These are phyloP conservation scores for Drepana falcataria DNA, from an alignment of 2,888 invertebrate species.

Conservation along the genomic window DNA sequence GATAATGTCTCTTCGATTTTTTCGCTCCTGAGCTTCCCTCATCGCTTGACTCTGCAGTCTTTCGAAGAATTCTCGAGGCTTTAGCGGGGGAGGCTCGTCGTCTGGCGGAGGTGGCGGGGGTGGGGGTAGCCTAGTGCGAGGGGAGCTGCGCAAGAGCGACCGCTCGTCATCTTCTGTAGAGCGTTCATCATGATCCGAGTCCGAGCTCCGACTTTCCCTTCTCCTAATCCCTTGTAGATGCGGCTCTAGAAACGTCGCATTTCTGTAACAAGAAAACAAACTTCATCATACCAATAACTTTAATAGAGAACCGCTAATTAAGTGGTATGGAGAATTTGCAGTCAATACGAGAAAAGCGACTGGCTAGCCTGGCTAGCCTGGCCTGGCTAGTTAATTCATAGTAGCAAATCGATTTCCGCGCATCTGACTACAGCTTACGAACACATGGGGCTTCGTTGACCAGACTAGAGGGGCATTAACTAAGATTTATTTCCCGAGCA, in stretches of 20 bases:
- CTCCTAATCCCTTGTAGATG: constrained; percentile 82
- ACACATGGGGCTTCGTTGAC: constrained; percentile 52
- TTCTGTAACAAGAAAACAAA: constrained; percentile 77
- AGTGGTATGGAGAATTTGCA: too few species aligned
- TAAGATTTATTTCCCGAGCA: constrained; percentile 68
- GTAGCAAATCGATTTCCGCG: constrained; percentile 43
- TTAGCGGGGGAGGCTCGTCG: constrained; percentile 72
- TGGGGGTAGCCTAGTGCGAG: constrained; percentile 64
- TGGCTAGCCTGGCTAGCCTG: not conserved
- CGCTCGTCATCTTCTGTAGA: constrained; percentile 72
- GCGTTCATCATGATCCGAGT: constrained; percentile 73
- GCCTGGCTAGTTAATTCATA: constrained; percentile 9
- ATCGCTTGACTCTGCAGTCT: constrained; percentile 71
- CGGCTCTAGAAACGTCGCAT: constrained; percentile 86
- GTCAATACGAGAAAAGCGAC: too few species aligned
- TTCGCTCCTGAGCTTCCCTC: constrained; percentile 62
- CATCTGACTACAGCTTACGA: constrained; percentile 37
- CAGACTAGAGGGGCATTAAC: constrained; percentile 72
- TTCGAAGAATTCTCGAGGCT: constrained; percentile 77
- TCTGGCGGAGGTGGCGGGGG: constrained; percentile 70
- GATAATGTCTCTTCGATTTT: constrained; percentile 45
- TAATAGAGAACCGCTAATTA: not conserved
- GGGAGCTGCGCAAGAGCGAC: constrained; percentile 61
- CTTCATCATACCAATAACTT: not conserved
- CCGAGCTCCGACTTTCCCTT: constrained; percentile 68